Percentiles rank a stretch among this genome's conserved stretches.
These are phyloP conservation scores for Nematolebias whitei DNA, from an alignment of 2,113 vertebrate genomes.

Conservation along the genomic window DNA sequence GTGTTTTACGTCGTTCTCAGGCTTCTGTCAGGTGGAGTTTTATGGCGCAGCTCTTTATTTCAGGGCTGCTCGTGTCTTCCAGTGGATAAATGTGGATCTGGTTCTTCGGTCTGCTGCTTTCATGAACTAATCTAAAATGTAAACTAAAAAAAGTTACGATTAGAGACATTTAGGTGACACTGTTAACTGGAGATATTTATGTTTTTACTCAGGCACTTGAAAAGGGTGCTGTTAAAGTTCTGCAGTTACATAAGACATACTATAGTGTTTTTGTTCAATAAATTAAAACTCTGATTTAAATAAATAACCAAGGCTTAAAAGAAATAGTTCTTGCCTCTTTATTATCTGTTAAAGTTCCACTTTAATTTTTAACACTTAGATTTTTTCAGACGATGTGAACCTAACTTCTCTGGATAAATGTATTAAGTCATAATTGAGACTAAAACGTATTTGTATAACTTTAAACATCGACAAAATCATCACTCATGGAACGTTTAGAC, in stretches of 20 bases:
- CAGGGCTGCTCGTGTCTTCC: constrained; percentile 1
- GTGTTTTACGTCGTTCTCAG: constrained; percentile 8
- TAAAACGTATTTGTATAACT: too few species aligned
- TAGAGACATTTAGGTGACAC: constrained; percentile 46
- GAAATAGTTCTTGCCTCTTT: constrained; percentile 15
- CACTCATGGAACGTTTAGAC: too few species aligned
- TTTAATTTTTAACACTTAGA: neutral
- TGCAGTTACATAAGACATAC: too few species aligned
- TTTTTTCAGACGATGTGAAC: too few species aligned
- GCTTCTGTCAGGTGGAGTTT: neutral
- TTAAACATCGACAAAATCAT: too few species aligned
- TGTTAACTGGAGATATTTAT: constrained; percentile 16
- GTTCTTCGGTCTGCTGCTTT: constrained; percentile 10
- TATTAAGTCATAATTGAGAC: neutral
- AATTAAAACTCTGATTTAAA: constrained; percentile 49
- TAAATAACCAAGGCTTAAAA: too few species aligned
- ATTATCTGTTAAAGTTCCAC: neutral
- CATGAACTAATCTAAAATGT: constrained; percentile 28
- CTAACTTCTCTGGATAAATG: neutral
- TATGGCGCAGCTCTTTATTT: neutral
- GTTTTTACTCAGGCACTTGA: too few species aligned
- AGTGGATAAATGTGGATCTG: constrained; percentile 35
- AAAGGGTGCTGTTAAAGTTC: too few species aligned
- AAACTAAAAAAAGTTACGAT: constrained; percentile 24
- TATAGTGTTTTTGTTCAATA: constrained; percentile 54